Evolutionary conservation across 30 jellyfish, hydroid and myxozoan species (phyloP).

Genomic region (Aurelia sp.): DNA sequence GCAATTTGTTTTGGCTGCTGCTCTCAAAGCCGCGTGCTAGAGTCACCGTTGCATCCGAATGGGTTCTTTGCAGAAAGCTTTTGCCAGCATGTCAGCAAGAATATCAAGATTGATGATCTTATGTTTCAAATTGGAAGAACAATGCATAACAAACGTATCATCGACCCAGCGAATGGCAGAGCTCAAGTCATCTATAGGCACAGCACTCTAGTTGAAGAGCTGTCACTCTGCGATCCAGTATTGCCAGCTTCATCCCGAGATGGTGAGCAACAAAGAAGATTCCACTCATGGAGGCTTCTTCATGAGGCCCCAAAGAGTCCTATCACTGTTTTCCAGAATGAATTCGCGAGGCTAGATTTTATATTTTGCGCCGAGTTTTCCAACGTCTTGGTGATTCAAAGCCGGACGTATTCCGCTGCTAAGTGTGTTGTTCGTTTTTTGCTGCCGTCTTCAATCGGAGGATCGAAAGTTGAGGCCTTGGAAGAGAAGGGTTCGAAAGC

Average conservation of each 20-base stretch:
- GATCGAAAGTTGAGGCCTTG: constrained; percentile 79
- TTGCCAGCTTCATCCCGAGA: constrained; percentile 3
- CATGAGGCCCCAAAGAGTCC: constrained; percentile 91
- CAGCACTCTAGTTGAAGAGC: constrained; percentile 79
- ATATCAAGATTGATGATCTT: constrained; percentile 69
- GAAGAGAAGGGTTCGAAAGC: constrained; percentile 34
- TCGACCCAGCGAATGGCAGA: constrained; percentile 93
- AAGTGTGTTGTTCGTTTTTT: constrained; percentile 56
- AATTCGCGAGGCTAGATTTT: constrained; percentile 65
- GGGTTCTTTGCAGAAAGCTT: constrained; percentile 80
- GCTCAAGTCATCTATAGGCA: constrained; percentile 87
- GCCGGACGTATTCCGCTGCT: constrained; percentile 44
- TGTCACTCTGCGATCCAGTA: constrained; percentile 71
- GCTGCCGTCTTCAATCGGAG: constrained; percentile 87
- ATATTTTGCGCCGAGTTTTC: constrained; percentile 88
- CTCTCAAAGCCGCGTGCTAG: constrained; percentile 85
- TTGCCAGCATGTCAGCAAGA: constrained; percentile 68
- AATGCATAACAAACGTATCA: constrained; percentile 64
- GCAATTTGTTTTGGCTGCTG: constrained; percentile 94
- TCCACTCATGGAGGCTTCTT: constrained; percentile 66
- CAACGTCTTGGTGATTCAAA: constrained; percentile 82
- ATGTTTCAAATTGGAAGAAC: constrained; percentile 78
- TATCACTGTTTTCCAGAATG: constrained; percentile 69
- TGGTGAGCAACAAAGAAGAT: not conserved
- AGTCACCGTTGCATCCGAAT: constrained; percentile 79